Base-by-base conservation (phyloP, 2,888 invertebrate species). In the Zaprionus bogoriensis region DNA sequence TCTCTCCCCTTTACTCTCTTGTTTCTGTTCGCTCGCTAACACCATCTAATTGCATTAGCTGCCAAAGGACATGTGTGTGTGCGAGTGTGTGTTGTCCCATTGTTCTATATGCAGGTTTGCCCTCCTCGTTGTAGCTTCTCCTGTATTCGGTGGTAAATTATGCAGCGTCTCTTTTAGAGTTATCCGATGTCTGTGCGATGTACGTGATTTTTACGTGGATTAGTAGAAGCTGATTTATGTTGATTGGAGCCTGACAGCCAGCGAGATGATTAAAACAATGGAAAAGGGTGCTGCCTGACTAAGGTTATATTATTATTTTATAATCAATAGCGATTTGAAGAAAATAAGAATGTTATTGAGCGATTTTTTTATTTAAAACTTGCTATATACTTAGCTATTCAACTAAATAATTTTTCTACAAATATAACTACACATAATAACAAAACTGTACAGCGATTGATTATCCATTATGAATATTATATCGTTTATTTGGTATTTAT, bases 1-100 rank as follows among this genome's bases (percentile, higher is more conserved):
- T 25, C 20, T n/a, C n/a, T n/a, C n/a, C n/a, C n/a, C n/a, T n/a
- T n/a, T n/a, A n/a, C n/a, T n/a, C n/a, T n/a, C 20, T 4, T 14
- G 23, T 38, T n/a, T n/a, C n/a, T n/a, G n/a, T n/a, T n/a, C n/a
- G 25, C 25, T 7, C 3, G 17, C 3, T 36, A 27, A 47, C 52
- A 57, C 19, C 44, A 46, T 59, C 60, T 66, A 67, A 79, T 63
- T 67, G 76, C 60, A 72, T 72, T 79, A 65, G 54, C 52, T 23
- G 22, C 42, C 14, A n/a, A n/a, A 30, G 54, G 30, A 51, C 65
- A 75, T 63, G 67, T 57, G 51, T 28, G 47, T 30, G 23, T 23
- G 42, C 60, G 67, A 53, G 51, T 28, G 47, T 30, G 23, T 23
- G 42, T 52, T 60, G 38, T 58, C 65, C 25, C 27, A 52, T 50